Base-by-base conservation (phyloP, 1,140 invertebrate genomes). In the Melitaea cinxia region DNA sequence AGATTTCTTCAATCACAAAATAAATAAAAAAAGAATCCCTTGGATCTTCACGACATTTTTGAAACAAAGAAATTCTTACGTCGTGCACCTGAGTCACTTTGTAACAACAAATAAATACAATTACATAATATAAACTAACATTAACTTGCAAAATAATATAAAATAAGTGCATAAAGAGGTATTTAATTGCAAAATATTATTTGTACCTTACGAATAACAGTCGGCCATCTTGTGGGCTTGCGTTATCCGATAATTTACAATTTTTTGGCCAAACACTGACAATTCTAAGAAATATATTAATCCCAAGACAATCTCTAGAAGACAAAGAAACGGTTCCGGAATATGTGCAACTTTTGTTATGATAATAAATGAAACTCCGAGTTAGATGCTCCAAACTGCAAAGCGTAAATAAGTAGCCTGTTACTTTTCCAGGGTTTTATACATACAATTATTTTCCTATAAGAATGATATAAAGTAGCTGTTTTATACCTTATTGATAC, bases 161-260 rank as follows among this genome's bases (percentile, higher is more conserved):
- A 68, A 71, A 53, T 39, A 52, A 63, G 55, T 53, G 64, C 45
- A 10, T 49, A 55, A 49, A 70, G 53, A 77, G 56, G 70, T 70
- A 75, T 65, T 60, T 60, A 75, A 77, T 50, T 67, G 72, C 77
- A 80, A 80, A 82, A 82, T 70, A 78, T 78, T 80, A 83, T 79
- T 83, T 82, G 75, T 91, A 91, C 88, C 86, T 91, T 88, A 91
- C 86, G 88, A 91, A 90, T 85, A 90, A 89, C 85, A 89, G 88
- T 88, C 88, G 88, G 88, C 88, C 88, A 91, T 91, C 84, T 91
- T 91, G 88, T 88, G 80, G 85, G 82, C 88, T 91, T 68, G 86
- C 88, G 86, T 91, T 91, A 89, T 89, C 85, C 86, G 85, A 88
- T 79, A 86, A 83, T 78, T 78, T 83, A 83, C 60, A 72, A 79